Evolutionary conservation across 2,888 invertebrate species (phyloP), one percentile per base, ranked within the genome.

Genomic region (Perdita meconis): DNA sequence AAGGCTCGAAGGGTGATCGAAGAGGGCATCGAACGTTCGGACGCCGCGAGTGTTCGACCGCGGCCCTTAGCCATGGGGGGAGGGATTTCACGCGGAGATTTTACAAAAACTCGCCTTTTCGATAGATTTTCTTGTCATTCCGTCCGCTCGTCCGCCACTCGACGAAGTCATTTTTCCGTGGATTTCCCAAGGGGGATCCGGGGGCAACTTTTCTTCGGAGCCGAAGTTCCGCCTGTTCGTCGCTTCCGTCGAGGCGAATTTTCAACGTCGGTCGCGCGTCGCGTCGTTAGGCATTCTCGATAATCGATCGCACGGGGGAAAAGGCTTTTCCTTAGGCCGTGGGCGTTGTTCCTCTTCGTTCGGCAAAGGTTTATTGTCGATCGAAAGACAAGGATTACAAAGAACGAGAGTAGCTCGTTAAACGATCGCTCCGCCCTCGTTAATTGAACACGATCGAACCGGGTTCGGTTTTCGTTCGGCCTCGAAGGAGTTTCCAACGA

Each of bases 291-390:
- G 8, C 44, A 6, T 2, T 4, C 51, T 16, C 13, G 12, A 24
- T 24, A 12, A 38, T 36, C 5, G 44, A 66, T 44, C 42, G 44
- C 19, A 34, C n/a, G 19, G 42, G 12, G 10, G 26, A n/a, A 57
- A 24, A 57, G 66, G n/a, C 47, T 42, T 42, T 42, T 16, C 8
- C 12, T 47, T 64, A 70, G 56, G 64, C 64, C 64, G 65, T 56
- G 30, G 6, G 26, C n/a, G 34, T 36, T 22, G 36, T 16, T 66
- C 34, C 6, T 19, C 16, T 40, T 55, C 22, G 13, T 51, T 69
- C 40, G 13, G 30, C 13, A 36, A 50, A 47, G 50, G 42, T 57
- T 69, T 63, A 73, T 63, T 56, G 69, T 69, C 68, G 50, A 44
- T 57, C 63, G 68, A 73, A 24, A 42, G 44, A 42, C 42, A n/a